Base-by-base conservation (phyloP, 2,888 invertebrate genomes). In the Homarus gammarus region DNA sequence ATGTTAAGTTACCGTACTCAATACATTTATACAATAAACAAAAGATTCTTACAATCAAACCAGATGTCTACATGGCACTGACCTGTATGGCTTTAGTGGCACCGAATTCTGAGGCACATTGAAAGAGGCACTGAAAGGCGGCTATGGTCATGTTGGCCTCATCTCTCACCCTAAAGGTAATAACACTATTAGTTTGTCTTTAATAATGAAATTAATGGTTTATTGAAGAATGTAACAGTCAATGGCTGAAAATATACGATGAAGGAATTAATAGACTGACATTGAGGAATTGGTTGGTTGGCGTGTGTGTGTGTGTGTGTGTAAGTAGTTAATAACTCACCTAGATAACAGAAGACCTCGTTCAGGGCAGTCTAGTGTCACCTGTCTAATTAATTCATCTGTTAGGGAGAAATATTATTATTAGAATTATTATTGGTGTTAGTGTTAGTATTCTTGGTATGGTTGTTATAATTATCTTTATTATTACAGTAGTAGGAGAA, bases 311-410 rank as follows among this genome's bases (percentile, higher is more conserved):
- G n/a, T n/a, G n/a, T n/a, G n/a, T n/a, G n/a, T n/a, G n/a, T n/a
- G n/a, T n/a, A n/a, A n/a, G n/a, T n/a, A n/a, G n/a, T n/a, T n/a
- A n/a, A 1, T 61, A 31, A 8, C 77, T 83, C 49, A 90, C 91
- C 91, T 84, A 2, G 91, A 86, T 61, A 91, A 78, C 49, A 91
- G 83, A 10, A 91, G 88, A 12, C 91, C 91, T 33, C 91, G 44
- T 51, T 90, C 91, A 1, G 91, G 84, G 33, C 91, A 91, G 85
- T 91, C 91, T 1, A 91, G 72, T 1, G 91, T 91, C 36, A 91
- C 90, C 36, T 91, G 91, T 10, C 91, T 81, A 56, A 91, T 91
- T 1, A 91, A 72, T 70, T 91, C 91, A 40, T 91, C 91, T 91
- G 90, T 27, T 61, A 33, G 44, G 38, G 27, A n/a, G 22, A 56